A percentile compares a stretch with the other conserved stretches of the same genome.
Conservation (phyloP, 2,797 vertebrate genomes). For the Dryobates pubescens region DNA sequence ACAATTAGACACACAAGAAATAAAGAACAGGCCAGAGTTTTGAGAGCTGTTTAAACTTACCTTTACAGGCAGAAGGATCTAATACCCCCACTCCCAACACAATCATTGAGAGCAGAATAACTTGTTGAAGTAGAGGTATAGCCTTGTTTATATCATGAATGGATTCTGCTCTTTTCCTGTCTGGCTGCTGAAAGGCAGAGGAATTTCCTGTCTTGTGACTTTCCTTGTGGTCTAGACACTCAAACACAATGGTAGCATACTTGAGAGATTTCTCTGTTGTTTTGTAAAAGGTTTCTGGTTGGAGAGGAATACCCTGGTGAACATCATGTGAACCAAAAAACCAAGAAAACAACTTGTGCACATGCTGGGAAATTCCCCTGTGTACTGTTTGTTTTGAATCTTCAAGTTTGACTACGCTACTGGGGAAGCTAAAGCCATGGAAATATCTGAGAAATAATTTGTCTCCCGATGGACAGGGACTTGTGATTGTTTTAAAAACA, state of each 20-base stretch:
- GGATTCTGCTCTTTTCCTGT: neutral
- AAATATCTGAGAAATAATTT: neutral
- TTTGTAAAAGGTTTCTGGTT: conserved; percentile 9
- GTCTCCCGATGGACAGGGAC: neutral
- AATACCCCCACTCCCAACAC: neutral
- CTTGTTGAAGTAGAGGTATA: neutral
- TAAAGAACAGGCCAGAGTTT: neutral
- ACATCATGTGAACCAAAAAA: neutral
- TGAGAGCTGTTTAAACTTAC: neutral
- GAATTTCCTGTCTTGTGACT: conserved; percentile 64
- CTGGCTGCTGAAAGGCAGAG: conserved; percentile 17
- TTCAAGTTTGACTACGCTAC: neutral
- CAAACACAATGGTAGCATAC: conserved; percentile 35
- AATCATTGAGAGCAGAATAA: neutral
- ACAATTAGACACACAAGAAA: neutral
- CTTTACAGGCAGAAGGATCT: neutral
- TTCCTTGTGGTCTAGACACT: conserved; percentile 50
- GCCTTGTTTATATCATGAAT: neutral
- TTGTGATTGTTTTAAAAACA: neutral
- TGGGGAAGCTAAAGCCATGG: neutral
- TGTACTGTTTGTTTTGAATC: neutral
- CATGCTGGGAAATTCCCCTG: conserved; percentile 2
- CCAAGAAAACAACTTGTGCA: neutral
- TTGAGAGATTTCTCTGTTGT: neutral
- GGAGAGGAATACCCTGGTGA: neutral